Evolutionary conservation across 2,888 invertebrate species (phyloP).

Genomic region (Lucinisca nassula): DNA sequence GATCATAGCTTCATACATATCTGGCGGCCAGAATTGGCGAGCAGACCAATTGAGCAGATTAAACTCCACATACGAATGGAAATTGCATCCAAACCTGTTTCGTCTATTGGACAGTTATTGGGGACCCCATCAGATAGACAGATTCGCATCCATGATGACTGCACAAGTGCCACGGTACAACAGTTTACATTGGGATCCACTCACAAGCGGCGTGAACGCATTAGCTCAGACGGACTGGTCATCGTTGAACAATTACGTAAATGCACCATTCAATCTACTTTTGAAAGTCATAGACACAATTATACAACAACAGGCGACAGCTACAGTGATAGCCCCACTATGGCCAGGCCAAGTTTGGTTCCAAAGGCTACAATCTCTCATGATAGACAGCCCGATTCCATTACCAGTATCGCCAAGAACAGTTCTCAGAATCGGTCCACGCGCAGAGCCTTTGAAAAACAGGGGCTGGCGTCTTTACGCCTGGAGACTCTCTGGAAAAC

Average conservation of each 20-base stretch:
- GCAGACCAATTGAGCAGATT: not conserved
- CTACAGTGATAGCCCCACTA: not conserved
- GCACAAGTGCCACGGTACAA: not conserved
- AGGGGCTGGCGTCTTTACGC: conserved; percentile 7
- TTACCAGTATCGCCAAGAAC: conserved; percentile 8
- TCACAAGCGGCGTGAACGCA: conserved; percentile 14
- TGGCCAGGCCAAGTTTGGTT: not conserved
- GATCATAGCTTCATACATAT: not conserved
- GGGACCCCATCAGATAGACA: conserved; percentile 13
- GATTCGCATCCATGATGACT: conserved; percentile 19
- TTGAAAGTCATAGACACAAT: not conserved
- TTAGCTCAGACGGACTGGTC: conserved; percentile 19
- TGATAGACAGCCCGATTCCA: not conserved
- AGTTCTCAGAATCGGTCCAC: conserved; percentile 4
- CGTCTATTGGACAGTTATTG: not conserved
- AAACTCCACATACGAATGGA: conserved; percentile 9
- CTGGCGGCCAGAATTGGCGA: not conserved
- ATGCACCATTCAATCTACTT: conserved; percentile 10
- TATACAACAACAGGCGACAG: not conserved
- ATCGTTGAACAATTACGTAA: conserved; percentile 23
- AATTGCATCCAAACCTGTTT: conserved; percentile 2
- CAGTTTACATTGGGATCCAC: conserved; percentile 23
- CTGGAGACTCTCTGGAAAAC: conserved; percentile 10
- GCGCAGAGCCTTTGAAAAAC: conserved; percentile 11
- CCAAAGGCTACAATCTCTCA: not conserved